Evolutionary conservation across 2,888 invertebrate genomes (phyloP).

Genomic region (Acholoe squamosa): DNA sequence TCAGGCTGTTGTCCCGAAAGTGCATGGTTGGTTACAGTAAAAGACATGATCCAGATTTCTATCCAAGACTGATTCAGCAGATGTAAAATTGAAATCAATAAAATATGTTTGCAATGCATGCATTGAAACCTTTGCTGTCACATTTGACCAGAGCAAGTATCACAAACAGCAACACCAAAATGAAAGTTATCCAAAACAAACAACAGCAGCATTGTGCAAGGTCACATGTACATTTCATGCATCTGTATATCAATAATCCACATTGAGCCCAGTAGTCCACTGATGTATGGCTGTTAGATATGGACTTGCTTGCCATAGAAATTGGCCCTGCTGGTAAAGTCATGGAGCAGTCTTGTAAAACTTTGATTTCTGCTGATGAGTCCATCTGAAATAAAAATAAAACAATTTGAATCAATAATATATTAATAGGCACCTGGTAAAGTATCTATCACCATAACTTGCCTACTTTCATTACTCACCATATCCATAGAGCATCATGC

Average conservation of each 20-base stretch:
- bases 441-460: background rate
- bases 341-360: background rate
- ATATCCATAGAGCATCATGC: too few species aligned
- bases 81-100: background rate
- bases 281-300: background rate
- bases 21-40: background rate
- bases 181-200: too few species aligned
- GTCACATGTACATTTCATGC: too few species aligned
- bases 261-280: background rate
- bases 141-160: too few species aligned
- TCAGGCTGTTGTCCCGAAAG: too few species aligned
- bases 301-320: background rate
- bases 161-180: background rate
- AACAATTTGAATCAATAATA: background rate
- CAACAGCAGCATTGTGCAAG: too few species aligned
- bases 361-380: background rate
- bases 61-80: background rate
- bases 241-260: background rate
- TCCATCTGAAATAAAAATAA: background rate
- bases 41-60: background rate
- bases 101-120: background rate
- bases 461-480: background rate
- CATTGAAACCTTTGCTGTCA: too few species aligned
- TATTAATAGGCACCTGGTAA: background rate
- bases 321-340: too few species aligned